Base-by-base conservation (phyloP, 2,113 vertebrate species). In the Indicator maculatus region DNA sequence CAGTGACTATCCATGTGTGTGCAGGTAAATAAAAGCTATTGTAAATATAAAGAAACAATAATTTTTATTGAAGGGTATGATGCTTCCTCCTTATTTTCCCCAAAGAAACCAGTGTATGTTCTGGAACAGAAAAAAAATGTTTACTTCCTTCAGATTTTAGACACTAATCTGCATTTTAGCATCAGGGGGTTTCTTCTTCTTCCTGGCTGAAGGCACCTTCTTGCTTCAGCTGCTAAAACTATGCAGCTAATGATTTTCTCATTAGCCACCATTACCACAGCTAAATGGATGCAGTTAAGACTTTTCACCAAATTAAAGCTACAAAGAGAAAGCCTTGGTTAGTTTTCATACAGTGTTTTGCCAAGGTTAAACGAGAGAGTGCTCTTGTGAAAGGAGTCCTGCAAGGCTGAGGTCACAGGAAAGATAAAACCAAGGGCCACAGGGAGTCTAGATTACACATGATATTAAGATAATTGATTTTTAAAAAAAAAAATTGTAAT, bases 401-500 rank as follows among this genome's bases (percentile, higher is more conserved):
- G 31, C 13, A 83, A 88, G 53, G 21, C 52, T 38, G 61, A 74
- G 30, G 47, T 82, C 77, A 84, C 23, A 82, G 36, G 17, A 28
- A 82, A 86, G 19, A n/a, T 64, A 87, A 89, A 87, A 61, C 9
- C 9, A 21, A 82, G 26, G 16, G 13, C 44, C 14, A 24, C 21
- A 17, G 17, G 6, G 16, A 39, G 8, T 50, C 13, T 20, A 38
- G 23, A 30, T 64, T 60, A 39, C 16, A 47, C 1, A 15, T 6
- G 82, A 5, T 56, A 53, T 38, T 72, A 72, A 75, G 17, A n/a
- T 17, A 21, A 67, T 2, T 0, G 1, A 61, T 3, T 74, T 73
- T 64, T 16, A 44, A 56, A 33, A 0, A 28, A 6, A 44, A 56
- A 33, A 0, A 28, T 72, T 0, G 8, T 60, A 30, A 31, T 13